Evolutionary conservation across 23 tunicate species (phyloP).

Genomic region (Diplosoma virens): DNA sequence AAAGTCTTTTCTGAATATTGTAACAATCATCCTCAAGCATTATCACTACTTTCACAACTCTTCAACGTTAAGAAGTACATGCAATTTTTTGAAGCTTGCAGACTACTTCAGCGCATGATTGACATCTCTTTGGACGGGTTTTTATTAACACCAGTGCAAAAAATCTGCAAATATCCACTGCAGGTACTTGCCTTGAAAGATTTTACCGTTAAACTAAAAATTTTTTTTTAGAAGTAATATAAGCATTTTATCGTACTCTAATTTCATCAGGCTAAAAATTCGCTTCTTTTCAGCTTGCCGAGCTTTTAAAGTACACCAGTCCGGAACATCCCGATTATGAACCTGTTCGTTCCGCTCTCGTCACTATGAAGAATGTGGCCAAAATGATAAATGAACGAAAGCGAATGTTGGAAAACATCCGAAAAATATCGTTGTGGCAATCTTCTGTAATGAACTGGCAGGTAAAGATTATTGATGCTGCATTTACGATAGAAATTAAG

Average conservation of each 20-base stretch:
- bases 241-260: not conserved
- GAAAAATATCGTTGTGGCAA: slow-evolving; percentile 85
- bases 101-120: slow-evolving; percentile 84
- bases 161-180: slow-evolving; percentile 96
- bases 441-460: slow-evolving; percentile 69
- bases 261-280: not conserved
- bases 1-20: slow-evolving; percentile 86
- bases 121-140: slow-evolving; percentile 93
- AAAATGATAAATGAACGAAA: slow-evolving; percentile 82
- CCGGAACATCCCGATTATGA: slow-evolving; percentile 70
- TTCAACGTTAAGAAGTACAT: slow-evolving; percentile 57
- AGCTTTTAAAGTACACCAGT: slow-evolving; percentile 69
- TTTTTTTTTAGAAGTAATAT: not conserved
- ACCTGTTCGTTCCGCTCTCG: slow-evolving; percentile 60
- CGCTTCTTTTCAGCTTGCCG: slow-evolving; percentile 58
- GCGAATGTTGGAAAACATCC: slow-evolving; percentile 68
- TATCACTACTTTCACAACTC: slow-evolving; percentile 45
- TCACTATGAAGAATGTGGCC: slow-evolving; percentile 81
- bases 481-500: too few relatives aligned
- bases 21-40: slow-evolving; percentile 87
- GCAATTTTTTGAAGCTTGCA: slow-evolving; percentile 88
- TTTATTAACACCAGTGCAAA: slow-evolving; percentile 86
- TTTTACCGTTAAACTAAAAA: not conserved
- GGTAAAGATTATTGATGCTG: too few relatives aligned
- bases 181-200: slow-evolving; percentile 47